Evolutionary conservation across 2,797 vertebrate species (phyloP).

Genomic region (Malacoraja senta): DNA sequence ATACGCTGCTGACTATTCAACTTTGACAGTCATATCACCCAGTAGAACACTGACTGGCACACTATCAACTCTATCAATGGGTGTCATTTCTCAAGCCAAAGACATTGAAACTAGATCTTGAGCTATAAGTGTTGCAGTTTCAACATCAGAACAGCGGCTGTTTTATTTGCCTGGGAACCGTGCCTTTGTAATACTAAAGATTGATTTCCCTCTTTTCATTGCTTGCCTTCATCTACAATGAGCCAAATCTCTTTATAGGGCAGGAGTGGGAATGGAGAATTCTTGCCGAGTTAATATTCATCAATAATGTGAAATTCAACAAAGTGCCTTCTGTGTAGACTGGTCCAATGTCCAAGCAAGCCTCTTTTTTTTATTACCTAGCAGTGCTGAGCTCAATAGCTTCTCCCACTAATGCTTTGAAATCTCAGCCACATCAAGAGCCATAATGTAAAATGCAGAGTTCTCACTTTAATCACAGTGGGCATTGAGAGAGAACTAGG

Average conservation of each 20-base stretch:
- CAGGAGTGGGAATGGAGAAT: background rate
- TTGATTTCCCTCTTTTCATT: background rate
- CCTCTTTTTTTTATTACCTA: background rate
- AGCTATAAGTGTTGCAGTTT: background rate
- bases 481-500: background rate
- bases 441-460: background rate
- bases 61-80: too few relatives aligned
- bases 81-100: too few relatives aligned
- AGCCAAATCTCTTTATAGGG: background rate
- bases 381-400: background rate
- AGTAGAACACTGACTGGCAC: too few relatives aligned
- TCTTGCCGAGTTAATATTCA: background rate
- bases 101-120: background rate
- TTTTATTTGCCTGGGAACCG: background rate
- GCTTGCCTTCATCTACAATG: conserved; percentile 13
- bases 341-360: background rate
- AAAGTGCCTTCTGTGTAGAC: background rate
- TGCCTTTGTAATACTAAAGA: background rate
- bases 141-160: background rate
- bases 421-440: background rate
- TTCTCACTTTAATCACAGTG: background rate
- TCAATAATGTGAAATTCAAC: conserved; percentile 1
- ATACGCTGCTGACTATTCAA: too few relatives aligned
- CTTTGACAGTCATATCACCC: too few relatives aligned
- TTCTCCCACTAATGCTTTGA: background rate